Evolutionary conservation across 2,113 vertebrate species (phyloP), one percentile per base, ranked within the genome.

Genomic region (Raphicerus campestris): DNA sequence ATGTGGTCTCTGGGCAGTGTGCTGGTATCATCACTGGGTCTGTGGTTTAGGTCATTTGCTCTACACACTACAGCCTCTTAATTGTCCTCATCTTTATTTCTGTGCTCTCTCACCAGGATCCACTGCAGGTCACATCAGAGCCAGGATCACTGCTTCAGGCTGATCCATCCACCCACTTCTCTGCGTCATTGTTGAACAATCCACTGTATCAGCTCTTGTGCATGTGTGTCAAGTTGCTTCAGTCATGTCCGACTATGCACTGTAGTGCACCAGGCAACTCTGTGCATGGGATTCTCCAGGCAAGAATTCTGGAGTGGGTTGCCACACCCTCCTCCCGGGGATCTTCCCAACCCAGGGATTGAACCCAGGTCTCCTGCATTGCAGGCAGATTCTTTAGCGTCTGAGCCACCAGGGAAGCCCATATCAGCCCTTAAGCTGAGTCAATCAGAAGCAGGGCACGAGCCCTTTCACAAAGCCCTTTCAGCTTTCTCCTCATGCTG

Each of bases 191-290:
- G 20, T 81, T 77, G 10, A 45, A 30, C 58, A 42, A 20, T 30
- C 73, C 86, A 32, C 32, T 7, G 3, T 49, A 28, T 14, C 30
- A 10, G 63, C 75, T 45, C 7, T 30, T 30, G 35, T 75, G 22
- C 6, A 6, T 11, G 17, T 42, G 35, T 75, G 39, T 42, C 14
- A 75, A 75, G 70, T 42, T 42, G 70, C 70, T 42, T 75, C 10
- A 75, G 35, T 14, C 6, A 0, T 42, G 35, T 22, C 35, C 1
- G 6, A 75, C 70, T 24, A 14, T 24, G 11, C 20, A 24, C 70
- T 42, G 5, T 42, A 75, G 35, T 3, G 0, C 0, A 1, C 35
- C 70, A 75, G 70, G 70, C 35, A 42, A 39, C 70, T 73, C 35
- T 75, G 35, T 42, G 35, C 35, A 42, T 42, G 70, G 70, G 70